Conservation (phyloP, 2,797 vertebrate species). For the Euphonia xanthogaster region DNA sequence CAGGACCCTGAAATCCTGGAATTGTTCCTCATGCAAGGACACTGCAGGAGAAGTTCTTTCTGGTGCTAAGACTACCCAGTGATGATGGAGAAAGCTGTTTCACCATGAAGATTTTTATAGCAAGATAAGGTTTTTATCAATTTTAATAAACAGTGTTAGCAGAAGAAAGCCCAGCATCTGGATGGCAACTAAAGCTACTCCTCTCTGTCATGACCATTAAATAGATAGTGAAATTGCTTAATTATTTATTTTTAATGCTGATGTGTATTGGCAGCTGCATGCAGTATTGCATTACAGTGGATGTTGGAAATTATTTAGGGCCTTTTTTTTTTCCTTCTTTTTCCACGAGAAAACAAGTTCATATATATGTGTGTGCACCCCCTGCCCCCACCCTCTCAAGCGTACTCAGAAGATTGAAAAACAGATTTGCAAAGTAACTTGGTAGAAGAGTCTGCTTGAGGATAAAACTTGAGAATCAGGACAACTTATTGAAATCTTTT, state of each 20-base stretch:
- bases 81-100: neutral
- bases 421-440: neutral
- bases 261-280: neutral
- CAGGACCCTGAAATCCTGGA: neutral
- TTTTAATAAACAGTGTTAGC: neutral
- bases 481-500: neutral
- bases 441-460: neutral
- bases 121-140: neutral
- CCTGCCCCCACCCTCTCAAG: neutral
- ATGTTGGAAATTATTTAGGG: neutral
- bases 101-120: neutral
- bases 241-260: neutral
- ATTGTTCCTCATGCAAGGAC: accelerated
- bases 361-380: accelerated
- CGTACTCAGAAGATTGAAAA: neutral
- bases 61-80: neutral
- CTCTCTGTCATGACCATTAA: neutral
- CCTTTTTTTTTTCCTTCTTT: neutral
- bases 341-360: neutral
- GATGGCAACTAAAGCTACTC: accelerated
- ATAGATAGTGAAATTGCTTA: neutral
- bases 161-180: neutral
- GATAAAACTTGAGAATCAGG: neutral
- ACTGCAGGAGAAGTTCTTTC: neutral
- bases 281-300: neutral